phyloP scores from a whole-genome alignment of 2,888 invertebrate species.

The Phyllotreta striolata region DNA sequence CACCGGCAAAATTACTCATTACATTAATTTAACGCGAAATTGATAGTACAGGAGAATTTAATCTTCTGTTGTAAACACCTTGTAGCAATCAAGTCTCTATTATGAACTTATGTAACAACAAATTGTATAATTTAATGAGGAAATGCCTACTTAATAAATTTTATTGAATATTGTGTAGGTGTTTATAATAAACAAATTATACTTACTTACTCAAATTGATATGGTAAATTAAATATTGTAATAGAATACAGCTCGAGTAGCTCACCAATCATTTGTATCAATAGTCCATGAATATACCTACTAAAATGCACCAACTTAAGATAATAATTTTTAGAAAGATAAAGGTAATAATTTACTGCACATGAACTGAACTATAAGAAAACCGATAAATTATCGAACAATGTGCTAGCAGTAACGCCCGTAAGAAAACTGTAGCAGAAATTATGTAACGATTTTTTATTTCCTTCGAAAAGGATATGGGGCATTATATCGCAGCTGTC shows the following conservation, averaged over 20 bases:
- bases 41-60: constrained; percentile 16
- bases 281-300: no score
- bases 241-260: no score
- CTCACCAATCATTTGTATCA: no score
- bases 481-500: constrained; percentile 30
- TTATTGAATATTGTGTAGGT: no score
- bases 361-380: constrained; percentile 18
- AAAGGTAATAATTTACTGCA: not conserved
- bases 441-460: constrained; percentile 21
- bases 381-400: constrained; percentile 14
- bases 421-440: constrained; percentile 22
- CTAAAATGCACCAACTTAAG: no score
- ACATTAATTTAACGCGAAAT: constrained; percentile 8
- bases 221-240: no score
- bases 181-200: no score
- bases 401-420: constrained; percentile 13
- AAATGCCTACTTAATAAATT: no score
- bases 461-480: constrained; percentile 23
- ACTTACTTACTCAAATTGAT: no score
- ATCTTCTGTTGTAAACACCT: not conserved
- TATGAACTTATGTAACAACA: no score
- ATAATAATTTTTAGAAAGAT: not conserved
- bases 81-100: no score
- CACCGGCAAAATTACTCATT: constrained; percentile 16
- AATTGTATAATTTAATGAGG: no score